Evolutionary conservation across 2,888 invertebrate species (phyloP), one percentile per base, ranked within the genome.

Genomic region (Scrobipalpa atriplicella): DNA sequence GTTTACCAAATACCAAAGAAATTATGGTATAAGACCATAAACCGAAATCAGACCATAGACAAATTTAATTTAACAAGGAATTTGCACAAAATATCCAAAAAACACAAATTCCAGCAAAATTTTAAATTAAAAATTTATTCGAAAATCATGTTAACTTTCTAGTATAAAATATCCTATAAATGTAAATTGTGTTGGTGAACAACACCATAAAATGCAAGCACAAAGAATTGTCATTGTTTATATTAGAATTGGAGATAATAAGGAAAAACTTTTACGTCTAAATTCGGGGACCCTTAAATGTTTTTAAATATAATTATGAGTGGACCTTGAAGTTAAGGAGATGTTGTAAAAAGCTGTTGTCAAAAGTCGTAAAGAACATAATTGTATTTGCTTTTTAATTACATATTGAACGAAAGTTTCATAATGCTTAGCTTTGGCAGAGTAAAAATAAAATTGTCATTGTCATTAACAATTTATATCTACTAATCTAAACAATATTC

Each of bases 221-320:
- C 65, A 61, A 65, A 65, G 39, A 66, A 66, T 66, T 66, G 66
- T 62, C 64, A 65, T 65, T 62, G 64, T 41, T 68, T 64, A 62
- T 38, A 68, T 62, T 52, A 58, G 66, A 68, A 70, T 69, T 52
- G 38, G 38, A 67, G 70, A 67, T 67, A 69, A 73, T 67, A 67
- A 68, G 69, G 29, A 29, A 73, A 47, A 56, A 63, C 63, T 63
- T 67, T 67, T 75, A 76, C 79, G 79, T 81, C 81, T 82, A 80
- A 82, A 81, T 73, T 76, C 70, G 65, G 81, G 82, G 81, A 80
- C 80, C 82, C 73, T 76, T 75, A 71, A 75, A 51, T 58, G 39
- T 66, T 67, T 60, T 60, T 47, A 63, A 66, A 67, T 56, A 58
- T 58, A 66, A 66, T 29, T 62, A 16, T 19, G 29, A 29, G 62